Base-by-base conservation (phyloP, 2,888 invertebrate genomes). In the Tetranychus piercei region DNA sequence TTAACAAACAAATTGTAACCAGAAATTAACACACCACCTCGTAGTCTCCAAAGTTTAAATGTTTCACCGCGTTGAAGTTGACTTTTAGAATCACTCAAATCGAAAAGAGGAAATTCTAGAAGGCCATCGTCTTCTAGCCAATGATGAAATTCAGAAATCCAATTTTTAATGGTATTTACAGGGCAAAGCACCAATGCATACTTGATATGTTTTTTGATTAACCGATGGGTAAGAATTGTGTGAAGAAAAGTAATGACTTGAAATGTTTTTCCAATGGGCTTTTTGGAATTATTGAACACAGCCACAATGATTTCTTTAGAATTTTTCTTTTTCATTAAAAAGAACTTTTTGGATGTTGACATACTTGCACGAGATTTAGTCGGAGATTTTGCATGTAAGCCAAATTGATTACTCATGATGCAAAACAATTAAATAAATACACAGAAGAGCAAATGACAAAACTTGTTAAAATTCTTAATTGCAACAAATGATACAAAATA, bases 1-100 rank as follows among this genome's bases (percentile, higher is more conserved):
- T 90, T 91, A 71, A 95, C 87, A 84, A 91, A 97, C 90, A 96
- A 91, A 81, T 94, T 93, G 81, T 97, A 97, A 15, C 96, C 94
- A 70, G 97, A 87, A 75, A 99, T 90, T 82, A 96, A 87, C 1
- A 96, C 91, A 4, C 95, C 95, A 44, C 94, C 94, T 74, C 87
- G 85, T 71, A 86, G 85, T 76, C 87, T 86, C 96, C 95, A 96
- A 78, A 88, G 87, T 78, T 88, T 86, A 64, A 94, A 83, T 78
- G 88, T 87, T 81, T 87, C 88, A 71, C 88, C 87, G 44, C 94
- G 86, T 79, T 89, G 89, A 1, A 85, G 85, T 81, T 90, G 89
- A 80, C 90, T 88, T 81, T 92, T 94, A 79, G 82, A 81, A 65
- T 80, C 81, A 18, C 83, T 81, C 78, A 95, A 83, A 82, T 95